These are phyloP conservation scores for Glossosoma conforme DNA, from an alignment of 1,140 invertebrate genomes.

Conservation along the genomic window DNA sequence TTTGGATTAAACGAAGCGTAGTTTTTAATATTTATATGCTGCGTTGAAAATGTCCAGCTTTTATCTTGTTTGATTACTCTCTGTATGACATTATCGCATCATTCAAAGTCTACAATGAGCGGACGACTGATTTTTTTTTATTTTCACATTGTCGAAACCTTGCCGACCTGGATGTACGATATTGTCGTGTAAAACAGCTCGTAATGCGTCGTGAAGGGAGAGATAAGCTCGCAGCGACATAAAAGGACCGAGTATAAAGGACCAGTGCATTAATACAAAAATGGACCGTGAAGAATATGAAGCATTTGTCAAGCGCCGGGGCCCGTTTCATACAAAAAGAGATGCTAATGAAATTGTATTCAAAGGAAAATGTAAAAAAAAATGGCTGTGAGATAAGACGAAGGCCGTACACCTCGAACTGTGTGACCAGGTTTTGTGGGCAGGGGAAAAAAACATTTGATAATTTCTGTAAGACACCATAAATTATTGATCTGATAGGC, in stretches of 20 bases:
- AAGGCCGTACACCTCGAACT: background rate
- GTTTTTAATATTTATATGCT: too few relatives aligned
- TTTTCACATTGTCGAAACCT: too few relatives aligned
- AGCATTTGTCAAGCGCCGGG: constrained; percentile 16
- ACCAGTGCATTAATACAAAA: constrained; percentile 18
- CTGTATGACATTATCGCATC: too few relatives aligned
- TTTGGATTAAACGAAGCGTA: too few relatives aligned
- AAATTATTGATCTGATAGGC: too few relatives aligned
- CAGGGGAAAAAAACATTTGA: background rate
- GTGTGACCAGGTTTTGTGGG: background rate
- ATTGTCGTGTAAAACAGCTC: too few relatives aligned
- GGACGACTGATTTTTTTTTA: too few relatives aligned
- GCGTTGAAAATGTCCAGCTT: too few relatives aligned
- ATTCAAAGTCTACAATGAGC: too few relatives aligned
- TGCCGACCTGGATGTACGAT: too few relatives aligned
- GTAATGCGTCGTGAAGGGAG: constrained; percentile 1
- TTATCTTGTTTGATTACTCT: too few relatives aligned
- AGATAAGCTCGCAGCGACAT: background rate
- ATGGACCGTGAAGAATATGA: constrained; percentile 19
- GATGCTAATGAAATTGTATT: background rate
- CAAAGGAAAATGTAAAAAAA: background rate
- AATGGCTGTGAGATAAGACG: background rate
- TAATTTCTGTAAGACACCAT: too few relatives aligned
- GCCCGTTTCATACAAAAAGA: constrained; percentile 2
- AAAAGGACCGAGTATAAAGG: background rate